Conservation (phyloP, 1,140 invertebrate species). For the Delia radicum region DNA sequence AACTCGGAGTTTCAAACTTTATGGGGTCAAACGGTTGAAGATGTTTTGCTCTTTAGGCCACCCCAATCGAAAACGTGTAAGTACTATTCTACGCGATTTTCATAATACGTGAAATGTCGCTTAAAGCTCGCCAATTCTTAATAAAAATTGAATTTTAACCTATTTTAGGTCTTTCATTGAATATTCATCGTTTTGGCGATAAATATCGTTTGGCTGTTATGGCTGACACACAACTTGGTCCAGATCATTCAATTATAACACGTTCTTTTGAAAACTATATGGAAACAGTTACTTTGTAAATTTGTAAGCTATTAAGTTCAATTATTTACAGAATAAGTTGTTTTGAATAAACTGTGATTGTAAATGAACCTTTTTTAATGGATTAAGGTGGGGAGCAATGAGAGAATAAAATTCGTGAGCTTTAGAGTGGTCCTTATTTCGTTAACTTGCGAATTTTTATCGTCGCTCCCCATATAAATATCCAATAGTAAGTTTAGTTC, state of each 20-base stretch:
- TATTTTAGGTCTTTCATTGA: conserved; percentile 69
- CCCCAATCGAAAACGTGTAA: conserved; percentile 79
- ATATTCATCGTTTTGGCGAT: conserved; percentile 71
- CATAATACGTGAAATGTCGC: no score
- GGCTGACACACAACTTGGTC: conserved; percentile 71
- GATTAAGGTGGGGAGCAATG: no score
- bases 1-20: conserved; percentile 55
- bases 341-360: no score
- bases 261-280: conserved; percentile 51
- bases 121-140: neutral
- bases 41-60: conserved; percentile 74
- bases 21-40: conserved; percentile 69
- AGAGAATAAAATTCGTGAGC: no score
- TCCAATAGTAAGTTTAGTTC: no score
- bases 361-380: no score
- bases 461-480: no score
- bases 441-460: no score
- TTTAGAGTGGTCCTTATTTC: no score
- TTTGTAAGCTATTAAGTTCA: no score
- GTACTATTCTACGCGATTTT: conserved; percentile 34
- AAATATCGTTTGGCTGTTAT: conserved; percentile 71
- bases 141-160: conserved; percentile 1
- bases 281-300: conserved; percentile 41
- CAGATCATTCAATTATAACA: conserved; percentile 56
- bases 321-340: no score